Evolutionary conservation across 2,888 invertebrate genomes (phyloP).

Genomic region (Drosophila algonquin): DNA sequence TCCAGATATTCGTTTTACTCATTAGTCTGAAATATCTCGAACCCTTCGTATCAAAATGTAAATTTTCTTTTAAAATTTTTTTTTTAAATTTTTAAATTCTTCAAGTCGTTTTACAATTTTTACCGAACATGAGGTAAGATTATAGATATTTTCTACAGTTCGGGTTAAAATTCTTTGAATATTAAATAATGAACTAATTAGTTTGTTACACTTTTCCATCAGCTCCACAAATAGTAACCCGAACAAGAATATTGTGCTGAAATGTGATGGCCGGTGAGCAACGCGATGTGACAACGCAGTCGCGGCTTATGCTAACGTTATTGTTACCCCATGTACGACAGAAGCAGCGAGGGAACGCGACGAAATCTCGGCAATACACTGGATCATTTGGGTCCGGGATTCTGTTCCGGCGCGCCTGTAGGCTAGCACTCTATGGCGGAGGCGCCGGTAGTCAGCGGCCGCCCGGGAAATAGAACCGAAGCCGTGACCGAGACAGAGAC

Average conservation of each 20-base stretch:
- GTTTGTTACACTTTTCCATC: not conserved
- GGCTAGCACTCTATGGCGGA: conserved; percentile 24
- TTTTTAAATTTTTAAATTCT: too few species aligned
- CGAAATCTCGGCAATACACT: conserved; percentile 47
- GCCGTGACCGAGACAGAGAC: not conserved
- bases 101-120: not conserved
- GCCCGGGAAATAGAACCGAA: not conserved
- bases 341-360: not conserved
- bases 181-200: too few species aligned
- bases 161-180: too few species aligned
- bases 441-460: not conserved
- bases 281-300: not conserved
- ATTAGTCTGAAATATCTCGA: not conserved
- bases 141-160: too few species aligned
- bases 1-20: not conserved
- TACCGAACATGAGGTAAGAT: conserved; percentile 2
- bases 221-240: not conserved
- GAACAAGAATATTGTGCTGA: not conserved
- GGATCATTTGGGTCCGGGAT: conserved; percentile 47
- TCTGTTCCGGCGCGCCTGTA: conserved; percentile 27
- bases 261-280: conserved; percentile 5
- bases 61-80: too few species aligned
- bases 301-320: not conserved
- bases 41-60: not conserved
- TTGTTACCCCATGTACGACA: conserved; percentile 1